Evolutionary conservation across 2,797 vertebrate genomes (phyloP), one percentile per base, ranked within the genome.

Genomic region (Karalla daura): DNA sequence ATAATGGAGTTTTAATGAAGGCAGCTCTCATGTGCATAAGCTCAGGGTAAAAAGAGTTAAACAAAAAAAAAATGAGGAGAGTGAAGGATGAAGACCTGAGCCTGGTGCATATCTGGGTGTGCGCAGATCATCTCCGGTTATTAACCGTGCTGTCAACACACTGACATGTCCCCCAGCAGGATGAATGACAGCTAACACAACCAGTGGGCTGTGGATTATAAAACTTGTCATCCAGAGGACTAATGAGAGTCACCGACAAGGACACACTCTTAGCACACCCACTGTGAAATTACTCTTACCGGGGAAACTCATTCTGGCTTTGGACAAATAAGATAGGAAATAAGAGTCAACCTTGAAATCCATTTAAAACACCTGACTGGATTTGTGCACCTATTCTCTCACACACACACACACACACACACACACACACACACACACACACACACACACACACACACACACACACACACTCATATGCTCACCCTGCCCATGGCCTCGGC

Each of bases 401-500:
- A 44, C 24, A 51, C 47, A 24, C 5, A 39, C 43, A 27, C 30
- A 4, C 12, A 32, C 30, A 13, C 1, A 20, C 4, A 14, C 8
- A 23, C 23, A 10, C 36, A 39, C 54, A 46, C 7, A 37, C 18
- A 55, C 15, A 67, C 11, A 41, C 5, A 0, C 3, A 10, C 23
- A 59, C n/a, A n/a, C n/a, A n/a, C 95, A 93, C 74, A 99, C 98
- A n/a, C 8, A 23, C 23, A 10, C 36, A 39, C 54, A 46, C 7
- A 37, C 18, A 55, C 15, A 67, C 11, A 41, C 5, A 0, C 3
- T 12, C 23, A 59, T n/a, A n/a, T n/a, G n/a, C 95, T 93, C 74
- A 99, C 98, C 95, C 95, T 94, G 88, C 93, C 95, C 93, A 99
- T 96, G 60, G 96, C 93, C 70, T 99, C 97, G 8, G 97, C 96